A percentile compares a stretch with the other conserved stretches of the same genome.
phyloP scores from a whole-genome alignment of 2,797 vertebrate species.

The Phrynocephalus forsythii region DNA sequence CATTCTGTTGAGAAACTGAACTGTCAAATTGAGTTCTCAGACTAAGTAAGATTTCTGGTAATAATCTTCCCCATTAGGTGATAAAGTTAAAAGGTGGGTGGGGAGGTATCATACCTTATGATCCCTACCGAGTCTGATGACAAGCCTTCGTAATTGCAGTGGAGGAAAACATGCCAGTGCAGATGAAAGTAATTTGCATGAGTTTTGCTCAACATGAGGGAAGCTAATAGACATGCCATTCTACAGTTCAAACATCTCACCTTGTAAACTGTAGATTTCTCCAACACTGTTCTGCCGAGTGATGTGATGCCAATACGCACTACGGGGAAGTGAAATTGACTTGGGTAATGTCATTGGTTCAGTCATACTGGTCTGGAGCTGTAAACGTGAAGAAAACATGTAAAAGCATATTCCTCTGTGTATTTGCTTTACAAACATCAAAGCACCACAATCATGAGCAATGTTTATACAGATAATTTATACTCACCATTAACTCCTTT shows the following conservation, averaged over 20 bases:
- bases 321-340: constrained; percentile 96
- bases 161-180: constrained; percentile 51
- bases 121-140: constrained; percentile 50
- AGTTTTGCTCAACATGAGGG: constrained; percentile 48
- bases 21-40: constrained; percentile 51
- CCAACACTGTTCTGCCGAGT: constrained; percentile 96
- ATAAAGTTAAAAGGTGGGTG: constrained; percentile 58
- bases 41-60: constrained; percentile 57
- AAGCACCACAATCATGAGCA: neutral
- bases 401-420: constrained; percentile 18
- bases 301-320: constrained; percentile 98
- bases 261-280: constrained; percentile 98
- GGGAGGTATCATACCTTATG: constrained; percentile 34
- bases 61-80: constrained; percentile 55
- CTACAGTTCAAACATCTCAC: constrained; percentile 76
- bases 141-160: constrained; percentile 57
- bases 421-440: constrained; percentile 1
- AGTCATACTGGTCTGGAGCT: constrained; percentile 90
- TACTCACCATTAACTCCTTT: constrained; percentile 9
- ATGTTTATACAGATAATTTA: constrained; percentile 7
- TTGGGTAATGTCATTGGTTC: constrained; percentile 91
- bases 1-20: constrained; percentile 20
- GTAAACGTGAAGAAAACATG: constrained; percentile 68
- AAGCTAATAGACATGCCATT: constrained; percentile 20
- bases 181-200: constrained; percentile 57